Evolutionary conservation across 2,888 invertebrate species (phyloP).

Genomic region (Ormia ochracea): DNA sequence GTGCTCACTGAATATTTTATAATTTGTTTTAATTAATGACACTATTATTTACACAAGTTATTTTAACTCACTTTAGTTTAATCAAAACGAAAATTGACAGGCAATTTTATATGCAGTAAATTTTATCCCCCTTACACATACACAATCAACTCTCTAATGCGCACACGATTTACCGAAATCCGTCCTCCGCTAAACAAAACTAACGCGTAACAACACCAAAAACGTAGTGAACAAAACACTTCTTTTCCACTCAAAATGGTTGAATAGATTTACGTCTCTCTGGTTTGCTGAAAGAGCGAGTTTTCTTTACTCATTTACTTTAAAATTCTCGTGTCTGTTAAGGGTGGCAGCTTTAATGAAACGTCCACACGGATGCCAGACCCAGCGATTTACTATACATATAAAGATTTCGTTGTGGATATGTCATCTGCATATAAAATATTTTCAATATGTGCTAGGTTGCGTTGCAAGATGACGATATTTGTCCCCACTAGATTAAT

Average conservation of each 20-base stretch:
- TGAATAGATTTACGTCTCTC: not conserved
- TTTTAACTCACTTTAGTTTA: slow-evolving; percentile 55
- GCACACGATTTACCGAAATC: slow-evolving; percentile 16
- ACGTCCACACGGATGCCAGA: too few species aligned
- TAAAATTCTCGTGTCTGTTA: too few species aligned
- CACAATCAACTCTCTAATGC: slow-evolving; percentile 24
- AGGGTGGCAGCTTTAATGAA: too few species aligned
- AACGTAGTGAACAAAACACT: slow-evolving; percentile 46
- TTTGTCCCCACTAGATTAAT: too few species aligned
- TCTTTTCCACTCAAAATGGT: slow-evolving; percentile 9
- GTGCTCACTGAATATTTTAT: slow-evolving; percentile 6
- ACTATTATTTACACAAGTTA: slow-evolving; percentile 9
- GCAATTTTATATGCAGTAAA: slow-evolving; percentile 41
- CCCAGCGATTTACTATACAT: too few species aligned
- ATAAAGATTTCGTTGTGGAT: too few species aligned
- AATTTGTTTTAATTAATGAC: slow-evolving; percentile 38
- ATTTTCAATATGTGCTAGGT: too few species aligned
- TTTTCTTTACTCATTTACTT: too few species aligned
- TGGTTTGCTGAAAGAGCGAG: not conserved
- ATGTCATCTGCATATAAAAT: too few species aligned
- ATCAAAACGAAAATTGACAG: slow-evolving; percentile 48
- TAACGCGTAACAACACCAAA: slow-evolving; percentile 34
- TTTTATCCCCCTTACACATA: slow-evolving; percentile 27
- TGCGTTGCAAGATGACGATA: too few species aligned
- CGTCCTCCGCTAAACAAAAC: slow-evolving; percentile 9